A percentile compares a stretch with the other conserved stretches of the same genome.
Conservation (phyloP, 2,888 invertebrate genomes). For the Cabera pusaria region DNA sequence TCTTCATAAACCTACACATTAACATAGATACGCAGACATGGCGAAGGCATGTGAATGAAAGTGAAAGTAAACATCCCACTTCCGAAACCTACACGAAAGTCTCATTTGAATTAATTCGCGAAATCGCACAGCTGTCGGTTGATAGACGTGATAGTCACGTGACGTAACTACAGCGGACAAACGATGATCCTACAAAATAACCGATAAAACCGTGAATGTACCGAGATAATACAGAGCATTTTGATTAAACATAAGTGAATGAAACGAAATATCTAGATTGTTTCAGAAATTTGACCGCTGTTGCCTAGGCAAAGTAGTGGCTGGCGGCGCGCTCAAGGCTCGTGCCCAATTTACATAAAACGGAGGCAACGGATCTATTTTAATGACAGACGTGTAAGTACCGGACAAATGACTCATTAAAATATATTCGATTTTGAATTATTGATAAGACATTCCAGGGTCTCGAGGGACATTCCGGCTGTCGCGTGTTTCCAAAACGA, state of each 20-base stretch:
- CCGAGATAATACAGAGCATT: conserved; percentile 11
- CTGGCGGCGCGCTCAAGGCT: conserved; percentile 14
- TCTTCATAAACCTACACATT: conserved; percentile 9
- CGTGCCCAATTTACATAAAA: conserved; percentile 18
- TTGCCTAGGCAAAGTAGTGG: conserved; percentile 40
- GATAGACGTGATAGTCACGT: conserved; percentile 2
- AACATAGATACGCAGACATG: conserved; percentile 6
- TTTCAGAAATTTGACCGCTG: conserved; percentile 14
- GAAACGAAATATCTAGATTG: conserved; percentile 12
- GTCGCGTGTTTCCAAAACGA: too few relatives aligned
- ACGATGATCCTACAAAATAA: conserved; percentile 10
- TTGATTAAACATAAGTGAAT: conserved; percentile 2
- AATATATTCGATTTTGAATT: too few relatives aligned
- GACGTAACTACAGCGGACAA: too few relatives aligned
- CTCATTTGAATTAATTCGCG: conserved; percentile 19
- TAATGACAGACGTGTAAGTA: conserved; percentile 15
- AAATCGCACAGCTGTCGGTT: conserved; percentile 16
- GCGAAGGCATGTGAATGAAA: conserved; percentile 16
- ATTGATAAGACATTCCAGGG: too few relatives aligned
- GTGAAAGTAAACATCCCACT: conserved; percentile 25
- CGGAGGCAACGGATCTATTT: conserved; percentile 14
- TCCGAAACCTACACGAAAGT: conserved; percentile 15
- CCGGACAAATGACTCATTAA: conserved; percentile 8
- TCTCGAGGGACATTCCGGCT: too few relatives aligned
- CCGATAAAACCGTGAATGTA: conserved; percentile 13